A percentile compares a stretch with the other conserved stretches of the same genome.
phyloP scores from a whole-genome alignment of 2,113 vertebrate genomes.

The Pangasianodon hypophthalmus region DNA sequence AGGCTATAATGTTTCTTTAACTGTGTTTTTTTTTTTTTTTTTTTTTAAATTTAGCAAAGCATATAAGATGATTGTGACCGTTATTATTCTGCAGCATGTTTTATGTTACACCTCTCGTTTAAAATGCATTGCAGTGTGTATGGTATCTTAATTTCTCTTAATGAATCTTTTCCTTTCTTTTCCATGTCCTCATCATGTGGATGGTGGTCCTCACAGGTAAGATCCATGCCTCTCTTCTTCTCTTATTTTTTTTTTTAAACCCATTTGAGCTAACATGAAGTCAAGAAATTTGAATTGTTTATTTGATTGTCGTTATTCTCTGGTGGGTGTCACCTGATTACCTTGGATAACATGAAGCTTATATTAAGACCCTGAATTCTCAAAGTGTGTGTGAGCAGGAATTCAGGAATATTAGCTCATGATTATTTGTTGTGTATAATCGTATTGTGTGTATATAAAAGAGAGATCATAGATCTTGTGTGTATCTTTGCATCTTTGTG shows the following conservation, averaged over 20 bases:
- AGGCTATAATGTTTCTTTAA: no score
- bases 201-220: slow-evolving; percentile 38
- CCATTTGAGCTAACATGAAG: not conserved
- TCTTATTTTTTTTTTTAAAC: not conserved
- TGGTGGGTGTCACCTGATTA: not conserved
- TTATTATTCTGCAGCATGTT: not conserved
- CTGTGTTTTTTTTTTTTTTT: not conserved
- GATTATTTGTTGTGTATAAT: not conserved
- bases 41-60: not conserved
- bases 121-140: not conserved
- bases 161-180: slow-evolving; percentile 15
- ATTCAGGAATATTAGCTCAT: not conserved
- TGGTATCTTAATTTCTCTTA: not conserved
- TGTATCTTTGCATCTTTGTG: not conserved
- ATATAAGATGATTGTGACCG: not conserved
- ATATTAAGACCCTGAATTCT: not conserved
- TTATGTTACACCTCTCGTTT: not conserved
- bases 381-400: not conserved
- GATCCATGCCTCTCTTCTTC: not conserved
- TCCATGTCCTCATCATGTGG: slow-evolving; percentile 10
- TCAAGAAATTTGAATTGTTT: not conserved
- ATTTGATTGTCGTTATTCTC: not conserved
- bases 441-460: not conserved
- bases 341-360: not conserved
- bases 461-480: not conserved